These are phyloP conservation scores for Gallinago solitaria DNA, from an alignment of 2,797 vertebrate species.

Conservation along the genomic window DNA sequence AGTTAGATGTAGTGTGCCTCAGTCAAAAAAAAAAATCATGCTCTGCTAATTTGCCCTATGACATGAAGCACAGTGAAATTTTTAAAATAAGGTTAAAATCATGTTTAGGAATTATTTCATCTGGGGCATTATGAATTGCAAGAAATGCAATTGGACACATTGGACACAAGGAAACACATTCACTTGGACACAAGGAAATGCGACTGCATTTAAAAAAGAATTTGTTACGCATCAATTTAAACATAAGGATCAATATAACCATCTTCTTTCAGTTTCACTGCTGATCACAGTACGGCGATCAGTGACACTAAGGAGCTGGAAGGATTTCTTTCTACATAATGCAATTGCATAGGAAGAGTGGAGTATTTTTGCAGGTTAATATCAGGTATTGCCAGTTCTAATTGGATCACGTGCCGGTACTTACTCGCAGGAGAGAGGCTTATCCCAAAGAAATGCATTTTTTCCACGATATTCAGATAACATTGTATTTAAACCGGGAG, in stretches of 20 bases:
- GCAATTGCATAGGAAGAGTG: not conserved
- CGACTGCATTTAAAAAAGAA: not conserved
- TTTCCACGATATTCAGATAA: not conserved
- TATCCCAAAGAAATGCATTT: not conserved
- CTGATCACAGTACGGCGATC: not conserved
- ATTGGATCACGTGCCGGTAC: not conserved
- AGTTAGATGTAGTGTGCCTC: not conserved
- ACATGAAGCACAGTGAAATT: conserved; percentile 1
- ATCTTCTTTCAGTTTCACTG: not conserved
- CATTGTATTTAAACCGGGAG: not conserved
- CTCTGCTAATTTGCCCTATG: conserved; percentile 52
- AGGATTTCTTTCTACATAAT: not conserved
- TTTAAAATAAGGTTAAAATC: conserved; percentile 49
- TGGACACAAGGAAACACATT: not conserved
- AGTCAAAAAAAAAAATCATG: conserved; percentile 12
- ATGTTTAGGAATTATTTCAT: conserved; percentile 40
- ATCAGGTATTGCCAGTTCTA: not conserved
- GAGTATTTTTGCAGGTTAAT: not conserved
- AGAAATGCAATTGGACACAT: not conserved
- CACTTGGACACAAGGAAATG: conserved; percentile 15
- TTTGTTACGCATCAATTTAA: not conserved
- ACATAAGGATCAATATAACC: not conserved
- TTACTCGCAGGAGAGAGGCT: not conserved
- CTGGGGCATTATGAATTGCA: conserved; percentile 31
- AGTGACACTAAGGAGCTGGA: not conserved